Evolutionary conservation across 2,113 vertebrate species (phyloP).

Genomic region (Rhinoptilus africanus): DNA sequence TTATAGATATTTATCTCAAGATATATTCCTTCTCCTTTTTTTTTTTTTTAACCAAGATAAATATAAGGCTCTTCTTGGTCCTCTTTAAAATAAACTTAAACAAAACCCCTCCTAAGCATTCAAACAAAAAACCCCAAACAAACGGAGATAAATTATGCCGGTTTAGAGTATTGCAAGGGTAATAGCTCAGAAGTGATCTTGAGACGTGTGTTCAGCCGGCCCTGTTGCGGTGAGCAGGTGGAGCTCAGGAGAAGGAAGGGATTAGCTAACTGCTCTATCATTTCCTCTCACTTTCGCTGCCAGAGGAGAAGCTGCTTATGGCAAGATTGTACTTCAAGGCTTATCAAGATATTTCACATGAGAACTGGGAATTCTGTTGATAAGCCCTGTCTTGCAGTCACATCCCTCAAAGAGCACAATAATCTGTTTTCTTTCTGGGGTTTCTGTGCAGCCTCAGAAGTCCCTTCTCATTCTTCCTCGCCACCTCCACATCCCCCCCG

Average conservation of each 20-base stretch:
- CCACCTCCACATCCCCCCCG: no score
- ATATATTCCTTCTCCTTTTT: background rate
- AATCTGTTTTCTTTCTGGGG: constrained; percentile 2
- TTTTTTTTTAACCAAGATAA: background rate
- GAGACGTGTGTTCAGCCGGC: background rate
- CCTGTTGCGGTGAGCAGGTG: background rate
- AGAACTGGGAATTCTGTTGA: constrained; percentile 37
- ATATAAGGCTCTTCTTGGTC: background rate
- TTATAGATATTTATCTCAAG: background rate
- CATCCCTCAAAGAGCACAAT: constrained; percentile 12
- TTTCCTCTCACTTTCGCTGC: background rate
- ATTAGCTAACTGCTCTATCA: background rate
- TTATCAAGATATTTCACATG: constrained; percentile 25
- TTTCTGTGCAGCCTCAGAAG: background rate
- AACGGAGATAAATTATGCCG: background rate
- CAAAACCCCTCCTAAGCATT: background rate
- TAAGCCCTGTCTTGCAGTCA: background rate
- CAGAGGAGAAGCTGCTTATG: constrained; percentile 44
- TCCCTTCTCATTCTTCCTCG: background rate
- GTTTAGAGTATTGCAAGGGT: background rate
- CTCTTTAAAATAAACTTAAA: background rate
- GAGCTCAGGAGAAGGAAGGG: background rate
- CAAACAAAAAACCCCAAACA: background rate
- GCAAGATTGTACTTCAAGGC: constrained; percentile 13
- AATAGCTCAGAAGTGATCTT: background rate